Percentiles rank a stretch among this genome's conserved stretches.
phyloP scores from a whole-genome alignment of 64 coral and sea anemone genomes.

The Acropora tenuis region DNA sequence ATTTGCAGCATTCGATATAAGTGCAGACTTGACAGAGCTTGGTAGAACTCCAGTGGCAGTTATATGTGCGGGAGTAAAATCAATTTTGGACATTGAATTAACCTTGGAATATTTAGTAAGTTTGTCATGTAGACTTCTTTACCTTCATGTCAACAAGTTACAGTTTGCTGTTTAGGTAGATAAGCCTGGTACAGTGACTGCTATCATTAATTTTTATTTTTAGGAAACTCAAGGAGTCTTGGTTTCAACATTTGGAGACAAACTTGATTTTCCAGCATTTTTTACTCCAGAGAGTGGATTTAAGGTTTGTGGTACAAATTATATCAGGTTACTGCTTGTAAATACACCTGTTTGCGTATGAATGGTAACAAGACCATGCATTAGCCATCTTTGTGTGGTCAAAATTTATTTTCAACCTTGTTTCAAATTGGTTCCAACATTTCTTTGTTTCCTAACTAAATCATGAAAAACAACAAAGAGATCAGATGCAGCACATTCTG shows the following conservation, averaged over 20 bases:
- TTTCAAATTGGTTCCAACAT: too few species aligned
- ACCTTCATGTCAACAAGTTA: too few species aligned
- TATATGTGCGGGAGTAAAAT: conserved; percentile 94
- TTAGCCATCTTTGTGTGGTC: too few species aligned
- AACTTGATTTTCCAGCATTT: conserved; percentile 90
- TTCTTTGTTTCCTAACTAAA: too few species aligned
- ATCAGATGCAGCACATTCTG: too few species aligned
- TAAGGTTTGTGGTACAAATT: conserved; percentile 54
- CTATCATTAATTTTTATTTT: neutral
- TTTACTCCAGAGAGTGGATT: conserved; percentile 93
- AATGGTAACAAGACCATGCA: too few species aligned
- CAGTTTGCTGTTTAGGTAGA: too few species aligned
- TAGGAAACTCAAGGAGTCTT: conserved; percentile 98
- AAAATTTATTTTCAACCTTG: too few species aligned
- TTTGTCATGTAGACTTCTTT: neutral
- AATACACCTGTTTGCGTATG: neutral
- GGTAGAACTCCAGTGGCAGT: conserved; percentile 89
- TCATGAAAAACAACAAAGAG: too few species aligned
- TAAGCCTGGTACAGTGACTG: too few species aligned
- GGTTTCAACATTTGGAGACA: conserved; percentile 89
- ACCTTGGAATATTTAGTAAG: conserved; percentile 96
- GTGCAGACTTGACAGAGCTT: conserved; percentile 97
- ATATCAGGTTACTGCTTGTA: too few species aligned
- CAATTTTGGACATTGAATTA: conserved; percentile 89
- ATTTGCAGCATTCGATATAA: conserved; percentile 93